Evolutionary conservation across 2,888 invertebrate genomes (phyloP).

Genomic region (Lepeophtheirus nordmannii): DNA sequence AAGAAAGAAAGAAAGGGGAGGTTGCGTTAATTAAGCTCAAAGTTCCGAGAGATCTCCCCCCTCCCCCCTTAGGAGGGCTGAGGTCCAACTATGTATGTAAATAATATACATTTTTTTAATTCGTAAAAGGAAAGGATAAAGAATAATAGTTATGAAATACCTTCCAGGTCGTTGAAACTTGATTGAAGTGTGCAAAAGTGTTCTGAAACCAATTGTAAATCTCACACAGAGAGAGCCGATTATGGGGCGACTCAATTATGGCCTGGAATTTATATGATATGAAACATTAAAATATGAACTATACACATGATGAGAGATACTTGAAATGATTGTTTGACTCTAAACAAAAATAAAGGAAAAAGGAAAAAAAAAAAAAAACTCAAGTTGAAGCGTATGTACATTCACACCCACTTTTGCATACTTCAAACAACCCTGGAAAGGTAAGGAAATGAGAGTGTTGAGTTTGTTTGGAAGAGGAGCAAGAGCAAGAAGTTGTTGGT

Average conservation of each 20-base stretch:
- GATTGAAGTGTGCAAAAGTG: conserved; percentile 41
- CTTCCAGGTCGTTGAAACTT: conserved; percentile 44
- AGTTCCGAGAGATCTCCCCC: no score
- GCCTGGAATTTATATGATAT: conserved; percentile 32
- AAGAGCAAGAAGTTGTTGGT: no score
- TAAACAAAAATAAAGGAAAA: no score
- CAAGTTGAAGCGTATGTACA: background rate
- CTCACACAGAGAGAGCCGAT: conserved; percentile 42
- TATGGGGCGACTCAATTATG: conserved; percentile 41
- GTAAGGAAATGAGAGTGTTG: no score
- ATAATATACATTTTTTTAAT: no score
- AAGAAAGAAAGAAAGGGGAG: no score
- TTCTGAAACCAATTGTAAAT: conserved; percentile 44
- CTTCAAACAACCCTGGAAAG: background rate
- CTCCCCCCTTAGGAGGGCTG: no score
- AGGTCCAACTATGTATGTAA: no score
- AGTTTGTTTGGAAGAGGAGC: no score
- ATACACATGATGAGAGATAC: conserved; percentile 10
- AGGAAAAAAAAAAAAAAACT: conserved; percentile 4
- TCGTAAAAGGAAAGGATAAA: background rate
- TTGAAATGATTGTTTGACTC: background rate
- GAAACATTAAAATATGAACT: background rate
- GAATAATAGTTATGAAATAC: conserved; percentile 29
- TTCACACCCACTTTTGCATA: conserved; percentile 16
- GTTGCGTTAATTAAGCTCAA: no score